phyloP scores from a whole-genome alignment of 2,797 vertebrate genomes.

The Tolypeutes matacus region DNA sequence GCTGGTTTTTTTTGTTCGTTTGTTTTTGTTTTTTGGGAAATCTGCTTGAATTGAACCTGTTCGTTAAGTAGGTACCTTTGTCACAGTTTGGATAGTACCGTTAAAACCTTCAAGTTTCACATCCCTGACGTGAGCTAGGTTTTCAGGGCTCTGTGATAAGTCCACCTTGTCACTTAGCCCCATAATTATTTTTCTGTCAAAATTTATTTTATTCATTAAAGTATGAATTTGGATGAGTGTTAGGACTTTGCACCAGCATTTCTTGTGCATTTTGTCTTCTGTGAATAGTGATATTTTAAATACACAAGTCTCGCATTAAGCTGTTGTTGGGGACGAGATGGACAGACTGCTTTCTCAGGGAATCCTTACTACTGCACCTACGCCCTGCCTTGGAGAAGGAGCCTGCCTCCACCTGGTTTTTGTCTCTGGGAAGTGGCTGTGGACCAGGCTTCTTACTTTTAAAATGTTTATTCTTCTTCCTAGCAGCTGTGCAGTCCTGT shows the following conservation, averaged over 20 bases:
- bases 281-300: neutral
- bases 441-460: neutral
- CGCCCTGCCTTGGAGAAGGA: neutral
- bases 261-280: neutral
- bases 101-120: conserved; percentile 39
- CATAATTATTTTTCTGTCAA: neutral
- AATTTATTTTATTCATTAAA: conserved; percentile 14
- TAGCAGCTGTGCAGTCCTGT: neutral
- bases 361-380: too few species aligned
- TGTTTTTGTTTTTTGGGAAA: too few species aligned
- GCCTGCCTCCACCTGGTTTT: neutral
- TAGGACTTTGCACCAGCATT: neutral
- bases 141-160: neutral
- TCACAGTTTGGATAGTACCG: neutral
- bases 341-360: neutral
- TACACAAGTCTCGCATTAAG: neutral
- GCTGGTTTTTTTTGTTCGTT: neutral
- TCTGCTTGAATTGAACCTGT: neutral
- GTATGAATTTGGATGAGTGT: neutral
- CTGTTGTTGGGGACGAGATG: neutral
- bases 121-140: neutral
- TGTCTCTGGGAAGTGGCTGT: neutral
- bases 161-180: neutral
- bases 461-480: neutral
- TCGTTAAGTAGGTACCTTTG: neutral